Evolutionary conservation across 2,113 vertebrate genomes (phyloP).

Genomic region (Microtus pennsylvanicus): DNA sequence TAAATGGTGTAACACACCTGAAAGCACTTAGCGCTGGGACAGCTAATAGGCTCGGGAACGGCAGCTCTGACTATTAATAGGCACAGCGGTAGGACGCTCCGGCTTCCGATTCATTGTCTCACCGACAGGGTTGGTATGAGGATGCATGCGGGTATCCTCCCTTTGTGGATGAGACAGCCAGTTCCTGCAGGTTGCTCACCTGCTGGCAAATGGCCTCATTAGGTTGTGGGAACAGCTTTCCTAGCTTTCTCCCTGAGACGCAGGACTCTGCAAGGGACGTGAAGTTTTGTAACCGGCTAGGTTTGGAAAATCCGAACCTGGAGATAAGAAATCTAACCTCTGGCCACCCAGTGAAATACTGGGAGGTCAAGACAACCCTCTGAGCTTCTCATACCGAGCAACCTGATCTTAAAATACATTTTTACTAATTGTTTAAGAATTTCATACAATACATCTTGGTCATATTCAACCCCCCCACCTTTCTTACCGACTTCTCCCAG

Average conservation of each 20-base stretch:
- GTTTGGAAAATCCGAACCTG: slow-evolving; percentile 25
- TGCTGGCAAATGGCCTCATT: slow-evolving; percentile 59
- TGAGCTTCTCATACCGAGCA: background rate
- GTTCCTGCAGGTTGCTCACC: background rate
- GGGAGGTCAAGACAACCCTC: background rate
- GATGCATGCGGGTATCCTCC: background rate
- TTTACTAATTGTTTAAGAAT: background rate
- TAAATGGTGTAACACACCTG: background rate
- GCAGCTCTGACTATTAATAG: background rate
- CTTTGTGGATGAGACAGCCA: background rate
- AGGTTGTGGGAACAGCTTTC: background rate
- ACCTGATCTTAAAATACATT: background rate
- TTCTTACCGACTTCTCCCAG: background rate
- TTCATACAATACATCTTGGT: background rate
- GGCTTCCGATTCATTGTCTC: background rate
- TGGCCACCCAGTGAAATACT: background rate
- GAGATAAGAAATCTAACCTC: background rate
- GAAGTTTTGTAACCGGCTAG: background rate
- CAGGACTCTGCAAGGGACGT: background rate
- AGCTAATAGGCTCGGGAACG: background rate
- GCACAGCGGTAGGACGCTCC: background rate
- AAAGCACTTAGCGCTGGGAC: background rate
- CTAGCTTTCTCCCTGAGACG: background rate
- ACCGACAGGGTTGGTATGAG: background rate
- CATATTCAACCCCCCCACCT: background rate